Percentiles rank a stretch among this genome's conserved stretches.
These are phyloP conservation scores for Drosophila saltans DNA, from an alignment of 1,140 invertebrate genomes.

Conservation along the genomic window DNA sequence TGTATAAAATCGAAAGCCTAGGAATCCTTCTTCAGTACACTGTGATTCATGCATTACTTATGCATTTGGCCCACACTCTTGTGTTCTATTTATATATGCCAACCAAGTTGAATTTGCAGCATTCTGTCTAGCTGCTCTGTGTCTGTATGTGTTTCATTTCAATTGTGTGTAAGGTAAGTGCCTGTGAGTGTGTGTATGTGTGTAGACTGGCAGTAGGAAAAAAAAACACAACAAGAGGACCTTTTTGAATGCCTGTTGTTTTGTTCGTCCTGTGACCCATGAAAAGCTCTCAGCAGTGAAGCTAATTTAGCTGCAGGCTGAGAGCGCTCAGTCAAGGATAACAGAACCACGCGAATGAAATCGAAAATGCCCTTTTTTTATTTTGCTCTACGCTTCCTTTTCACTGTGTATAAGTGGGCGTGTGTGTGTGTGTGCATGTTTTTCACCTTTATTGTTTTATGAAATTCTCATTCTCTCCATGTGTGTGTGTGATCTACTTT, in stretches of 20 bases:
- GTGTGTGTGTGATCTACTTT: constrained; percentile 34
- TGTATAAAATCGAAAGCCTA: background rate
- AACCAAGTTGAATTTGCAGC: constrained; percentile 45
- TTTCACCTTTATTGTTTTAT: constrained; percentile 76
- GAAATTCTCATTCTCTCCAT: constrained; percentile 57
- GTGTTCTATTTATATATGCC: constrained; percentile 46
- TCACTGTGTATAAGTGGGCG: constrained; percentile 36
- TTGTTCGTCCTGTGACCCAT: constrained; percentile 46
- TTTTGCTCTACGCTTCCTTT: constrained; percentile 36
- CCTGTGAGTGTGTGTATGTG: constrained; percentile 22
- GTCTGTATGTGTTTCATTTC: constrained; percentile 53
- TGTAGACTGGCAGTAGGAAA: constrained; percentile 19
- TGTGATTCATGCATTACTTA: constrained; percentile 7
- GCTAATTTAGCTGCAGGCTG: constrained; percentile 65
- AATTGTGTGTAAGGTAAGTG: constrained; percentile 55
- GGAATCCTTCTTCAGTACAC: background rate
- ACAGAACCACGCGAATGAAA: constrained; percentile 45
- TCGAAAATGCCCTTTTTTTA: constrained; percentile 45
- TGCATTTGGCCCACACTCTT: constrained; percentile 4
- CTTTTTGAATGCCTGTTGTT: constrained; percentile 21
- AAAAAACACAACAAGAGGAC: constrained; percentile 1
- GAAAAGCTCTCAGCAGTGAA: constrained; percentile 26
- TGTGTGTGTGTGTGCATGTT: constrained; percentile 39
- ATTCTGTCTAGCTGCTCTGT: constrained; percentile 34
- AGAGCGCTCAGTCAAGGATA: constrained; percentile 58